Percentiles rank a stretch among this genome's conserved stretches.
phyloP scores from a whole-genome alignment of 1,140 invertebrate genomes.

The Hestina assimilis region DNA sequence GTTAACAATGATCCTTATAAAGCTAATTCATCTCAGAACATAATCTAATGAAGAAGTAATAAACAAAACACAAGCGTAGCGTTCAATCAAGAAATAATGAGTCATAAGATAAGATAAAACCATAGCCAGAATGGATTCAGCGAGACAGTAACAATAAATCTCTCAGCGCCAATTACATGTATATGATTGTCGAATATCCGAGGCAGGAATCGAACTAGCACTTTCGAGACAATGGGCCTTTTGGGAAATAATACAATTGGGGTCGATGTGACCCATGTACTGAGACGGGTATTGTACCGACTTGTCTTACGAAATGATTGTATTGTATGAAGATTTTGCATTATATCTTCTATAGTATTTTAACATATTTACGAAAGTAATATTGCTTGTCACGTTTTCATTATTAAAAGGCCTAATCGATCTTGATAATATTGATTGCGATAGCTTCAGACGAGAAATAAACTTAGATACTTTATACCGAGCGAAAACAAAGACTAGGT shows the following conservation, averaged over 20 bases:
- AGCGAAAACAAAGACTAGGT: too few relatives aligned
- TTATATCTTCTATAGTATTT: too few relatives aligned
- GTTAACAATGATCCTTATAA: slow-evolving; percentile 2
- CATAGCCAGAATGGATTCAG: slow-evolving; percentile 26
- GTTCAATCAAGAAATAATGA: slow-evolving; percentile 38
- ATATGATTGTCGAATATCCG: slow-evolving; percentile 37
- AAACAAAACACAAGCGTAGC: slow-evolving; percentile 18
- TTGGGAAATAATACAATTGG: slow-evolving; percentile 38
- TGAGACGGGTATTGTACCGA: not conserved
- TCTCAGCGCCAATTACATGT: slow-evolving; percentile 40
- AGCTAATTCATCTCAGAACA: slow-evolving; percentile 7
- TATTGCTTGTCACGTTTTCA: too few relatives aligned
- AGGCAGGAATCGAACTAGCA: slow-evolving; percentile 26
- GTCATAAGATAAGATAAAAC: slow-evolving; percentile 39
- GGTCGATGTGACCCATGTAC: slow-evolving; percentile 18
- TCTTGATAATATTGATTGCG: too few relatives aligned
- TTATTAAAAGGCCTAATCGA: too few relatives aligned
- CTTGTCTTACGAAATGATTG: too few relatives aligned
- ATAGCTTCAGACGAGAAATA: too few relatives aligned
- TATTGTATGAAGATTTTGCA: too few relatives aligned
- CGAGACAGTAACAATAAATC: slow-evolving; percentile 36
- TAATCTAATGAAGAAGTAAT: slow-evolving; percentile 18
- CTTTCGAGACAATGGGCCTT: slow-evolving; percentile 33
- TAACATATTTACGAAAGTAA: too few relatives aligned
- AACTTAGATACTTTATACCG: too few relatives aligned